A percentile compares a stretch with the other conserved stretches of the same genome.
Conservation (phyloP, 2,113 vertebrate genomes). For the Herpetotheres cachinnans region DNA sequence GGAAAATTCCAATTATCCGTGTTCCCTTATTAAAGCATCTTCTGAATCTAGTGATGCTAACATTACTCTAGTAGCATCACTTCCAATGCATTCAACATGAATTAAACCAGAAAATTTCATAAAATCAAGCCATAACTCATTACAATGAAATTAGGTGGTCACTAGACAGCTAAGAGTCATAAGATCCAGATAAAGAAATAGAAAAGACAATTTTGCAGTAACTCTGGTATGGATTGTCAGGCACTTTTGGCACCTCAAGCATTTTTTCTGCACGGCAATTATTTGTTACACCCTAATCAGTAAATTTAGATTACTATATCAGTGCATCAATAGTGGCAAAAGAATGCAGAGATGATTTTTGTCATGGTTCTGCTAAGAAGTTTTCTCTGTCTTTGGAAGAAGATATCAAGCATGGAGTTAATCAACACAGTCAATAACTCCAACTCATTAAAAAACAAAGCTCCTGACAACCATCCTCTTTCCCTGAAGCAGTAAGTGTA, state of each 20-base stretch:
- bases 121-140: not conserved
- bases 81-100: not conserved
- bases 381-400: not conserved
- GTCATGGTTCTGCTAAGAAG: not conserved
- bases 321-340: not conserved
- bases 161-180: not conserved
- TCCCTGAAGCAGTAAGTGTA: not conserved
- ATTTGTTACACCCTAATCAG: not conserved
- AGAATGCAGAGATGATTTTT: not conserved
- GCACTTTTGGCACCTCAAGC: not conserved
- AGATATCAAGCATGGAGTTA: not conserved
- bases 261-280: not conserved
- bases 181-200: not conserved
- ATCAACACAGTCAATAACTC: not conserved
- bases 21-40: not conserved
- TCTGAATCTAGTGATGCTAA: not conserved
- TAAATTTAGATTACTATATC: not conserved
- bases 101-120: not conserved
- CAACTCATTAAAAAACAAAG: not conserved
- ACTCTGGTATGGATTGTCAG: not conserved
- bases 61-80: not conserved
- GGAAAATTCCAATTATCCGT: not conserved
- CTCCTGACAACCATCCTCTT: not conserved
- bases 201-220: not conserved
- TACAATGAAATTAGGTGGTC: not conserved